Conservation (phyloP, 2,888 invertebrate species). For the Eledona agricola region DNA sequence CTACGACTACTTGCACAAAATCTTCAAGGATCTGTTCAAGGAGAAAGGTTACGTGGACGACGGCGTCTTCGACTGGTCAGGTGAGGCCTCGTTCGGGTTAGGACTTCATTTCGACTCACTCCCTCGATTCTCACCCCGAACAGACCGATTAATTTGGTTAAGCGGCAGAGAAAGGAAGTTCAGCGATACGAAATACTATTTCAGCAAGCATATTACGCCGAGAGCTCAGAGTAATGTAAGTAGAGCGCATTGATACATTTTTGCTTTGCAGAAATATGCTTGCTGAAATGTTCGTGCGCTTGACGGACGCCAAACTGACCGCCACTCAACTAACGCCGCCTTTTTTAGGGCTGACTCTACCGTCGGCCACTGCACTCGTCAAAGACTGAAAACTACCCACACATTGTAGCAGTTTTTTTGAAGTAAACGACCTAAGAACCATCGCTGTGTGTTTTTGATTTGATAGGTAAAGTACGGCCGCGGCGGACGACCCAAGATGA, state of each 20-base stretch:
- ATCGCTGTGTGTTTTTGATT: slow-evolving; percentile 1
- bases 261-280: slow-evolving; percentile 19
- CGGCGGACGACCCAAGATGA: background rate
- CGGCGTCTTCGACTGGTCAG: slow-evolving; percentile 95
- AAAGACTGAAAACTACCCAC: slow-evolving; percentile 12
- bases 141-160: slow-evolving; percentile 32
- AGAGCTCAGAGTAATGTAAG: slow-evolving; percentile 15
- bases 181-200: slow-evolving; percentile 24
- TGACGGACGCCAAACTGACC: background rate
- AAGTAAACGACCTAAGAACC: slow-evolving; percentile 16
- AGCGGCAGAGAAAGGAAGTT: slow-evolving; percentile 27
- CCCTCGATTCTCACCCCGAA: slow-evolving; percentile 5
- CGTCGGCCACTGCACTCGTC: slow-evolving; percentile 24
- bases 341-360: slow-evolving; percentile 26
- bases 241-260: slow-evolving; percentile 15
- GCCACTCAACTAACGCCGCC: too few relatives aligned
- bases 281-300: slow-evolving; percentile 16
- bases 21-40: slow-evolving; percentile 92
- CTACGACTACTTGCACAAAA: slow-evolving; percentile 95
- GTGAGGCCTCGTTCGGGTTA: slow-evolving; percentile 64
- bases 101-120: background rate
- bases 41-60: slow-evolving; percentile 87
- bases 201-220: slow-evolving; percentile 26
- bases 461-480: background rate
- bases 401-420: slow-evolving; percentile 19